Conservation (phyloP, 2,888 invertebrate species). For the Entomobrya proxima region DNA sequence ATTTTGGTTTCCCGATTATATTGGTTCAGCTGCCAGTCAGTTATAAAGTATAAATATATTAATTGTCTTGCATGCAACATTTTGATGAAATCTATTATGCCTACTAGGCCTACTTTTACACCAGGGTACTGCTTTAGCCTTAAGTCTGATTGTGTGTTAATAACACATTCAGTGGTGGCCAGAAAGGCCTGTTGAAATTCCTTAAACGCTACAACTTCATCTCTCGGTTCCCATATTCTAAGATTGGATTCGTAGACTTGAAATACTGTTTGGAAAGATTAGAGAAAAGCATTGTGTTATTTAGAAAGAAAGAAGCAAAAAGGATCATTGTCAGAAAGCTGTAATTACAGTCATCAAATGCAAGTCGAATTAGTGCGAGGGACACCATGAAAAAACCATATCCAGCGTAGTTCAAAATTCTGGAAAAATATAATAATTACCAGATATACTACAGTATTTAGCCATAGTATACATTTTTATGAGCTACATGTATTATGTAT, state of each 20-base stretch:
- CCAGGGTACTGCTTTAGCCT: constrained; percentile 10
- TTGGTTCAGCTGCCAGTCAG: background rate
- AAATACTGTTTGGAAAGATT: background rate
- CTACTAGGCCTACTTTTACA: constrained; percentile 24
- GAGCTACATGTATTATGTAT: too few species aligned
- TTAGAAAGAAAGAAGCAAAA: background rate
- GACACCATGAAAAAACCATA: constrained; percentile 60
- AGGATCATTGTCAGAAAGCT: background rate
- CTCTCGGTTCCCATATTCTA: background rate
- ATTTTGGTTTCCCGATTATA: background rate
- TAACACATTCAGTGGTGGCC: constrained; percentile 23
- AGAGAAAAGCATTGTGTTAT: background rate
- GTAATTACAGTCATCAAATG: constrained; percentile 52
- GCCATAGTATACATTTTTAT: background rate
- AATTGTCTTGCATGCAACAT: background rate
- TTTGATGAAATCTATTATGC: background rate
- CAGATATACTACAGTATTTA: background rate
- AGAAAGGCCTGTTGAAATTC: constrained; percentile 19
- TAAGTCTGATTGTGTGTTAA: background rate
- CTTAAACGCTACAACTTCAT: background rate
- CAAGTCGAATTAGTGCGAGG: constrained; percentile 14
- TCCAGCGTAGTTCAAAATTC: constrained; percentile 63
- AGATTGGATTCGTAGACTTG: constrained; percentile 14
- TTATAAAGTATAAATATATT: background rate
- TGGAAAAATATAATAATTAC: constrained; percentile 4